phyloP scores from a whole-genome alignment of 2,888 invertebrate species.

The Dione juno region DNA sequence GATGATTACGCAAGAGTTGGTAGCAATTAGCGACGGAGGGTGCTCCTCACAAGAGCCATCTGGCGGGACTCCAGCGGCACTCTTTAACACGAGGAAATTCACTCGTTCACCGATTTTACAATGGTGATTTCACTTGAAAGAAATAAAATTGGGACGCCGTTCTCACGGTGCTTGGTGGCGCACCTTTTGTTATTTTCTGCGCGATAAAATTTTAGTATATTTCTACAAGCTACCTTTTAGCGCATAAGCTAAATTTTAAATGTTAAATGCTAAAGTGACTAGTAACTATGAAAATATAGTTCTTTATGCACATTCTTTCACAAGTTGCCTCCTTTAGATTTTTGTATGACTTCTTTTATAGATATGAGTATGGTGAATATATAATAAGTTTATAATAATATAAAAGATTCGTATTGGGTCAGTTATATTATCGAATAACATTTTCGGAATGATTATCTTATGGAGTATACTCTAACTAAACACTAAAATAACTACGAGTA shows the following conservation, averaged over 20 bases:
- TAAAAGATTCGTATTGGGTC: too few species aligned
- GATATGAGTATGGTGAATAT: not conserved
- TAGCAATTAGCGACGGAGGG: slow-evolving; percentile 77
- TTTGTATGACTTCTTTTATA: not conserved
- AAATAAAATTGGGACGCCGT: slow-evolving; percentile 53
- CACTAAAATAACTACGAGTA: too few species aligned
- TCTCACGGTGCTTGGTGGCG: slow-evolving; percentile 44
- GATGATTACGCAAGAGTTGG: slow-evolving; percentile 77
- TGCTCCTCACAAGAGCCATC: slow-evolving; percentile 73
- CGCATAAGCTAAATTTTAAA: slow-evolving; percentile 21
- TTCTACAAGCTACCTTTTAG: slow-evolving; percentile 29
- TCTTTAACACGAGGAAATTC: slow-evolving; percentile 65
- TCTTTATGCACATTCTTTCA: slow-evolving; percentile 13
- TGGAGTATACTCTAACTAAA: too few species aligned
- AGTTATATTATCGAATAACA: too few species aligned
- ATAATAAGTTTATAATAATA: not conserved
- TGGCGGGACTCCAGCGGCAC: slow-evolving; percentile 75
- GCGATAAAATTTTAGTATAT: slow-evolving; percentile 37
- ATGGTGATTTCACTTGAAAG: slow-evolving; percentile 54
- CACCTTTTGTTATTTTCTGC: slow-evolving; percentile 42
- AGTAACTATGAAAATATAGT: slow-evolving; percentile 6
- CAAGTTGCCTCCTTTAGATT: not conserved
- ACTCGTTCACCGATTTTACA: slow-evolving; percentile 60
- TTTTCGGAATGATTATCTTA: too few species aligned
- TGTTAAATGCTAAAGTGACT: slow-evolving; percentile 13